Evolutionary conservation across 2,888 invertebrate genomes (phyloP), one percentile per base, ranked within the genome.

Genomic region (Fragum whitleyi): DNA sequence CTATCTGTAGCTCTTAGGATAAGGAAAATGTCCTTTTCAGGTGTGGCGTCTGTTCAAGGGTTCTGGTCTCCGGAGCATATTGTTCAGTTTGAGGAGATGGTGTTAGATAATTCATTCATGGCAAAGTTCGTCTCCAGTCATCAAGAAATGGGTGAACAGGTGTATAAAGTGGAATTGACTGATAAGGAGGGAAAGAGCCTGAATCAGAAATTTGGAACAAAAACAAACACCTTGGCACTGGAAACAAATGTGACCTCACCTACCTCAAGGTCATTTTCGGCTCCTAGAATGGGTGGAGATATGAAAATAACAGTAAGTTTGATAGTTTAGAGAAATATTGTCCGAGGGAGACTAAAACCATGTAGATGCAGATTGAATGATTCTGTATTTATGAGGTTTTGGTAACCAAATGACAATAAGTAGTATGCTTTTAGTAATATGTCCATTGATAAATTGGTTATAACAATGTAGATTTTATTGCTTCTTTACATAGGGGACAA

Each of bases 51-150:
- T 28, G n/a, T 83, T 19, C 89, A 90, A 67, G 88, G 89, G n/a
- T 91, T 87, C 71, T 92, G 92, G 92, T 74, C 90, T 11, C 90
- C 91, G 7, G 90, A 91, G 39, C 87, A 89, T 53, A 88, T 83
- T 26, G 90, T 88, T 7, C 87, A 92, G 83, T 91, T 91, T 83
- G 90, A 91, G 70, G 92, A 91, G 62, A 70, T 90, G 73, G 90
- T 87, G 0, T 75, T 89, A 23, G 91, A 92, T 32, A 88, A 90
- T 62, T 86, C 85, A 7, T 89, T 92, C 72, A 86, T 79, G 21
- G 90, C 89, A 1, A 85, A 82, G 0, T 89, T 91, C 69, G 80
- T 85, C 59, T 77, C 79, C 7, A 74, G 81, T 61, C 53, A 73
- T 23, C 47, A 67, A 19, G 87, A 87, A n/a, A 75, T 72, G 21